Conservation (phyloP, 2,888 invertebrate species). For the Allophyes oxyacanthae region DNA sequence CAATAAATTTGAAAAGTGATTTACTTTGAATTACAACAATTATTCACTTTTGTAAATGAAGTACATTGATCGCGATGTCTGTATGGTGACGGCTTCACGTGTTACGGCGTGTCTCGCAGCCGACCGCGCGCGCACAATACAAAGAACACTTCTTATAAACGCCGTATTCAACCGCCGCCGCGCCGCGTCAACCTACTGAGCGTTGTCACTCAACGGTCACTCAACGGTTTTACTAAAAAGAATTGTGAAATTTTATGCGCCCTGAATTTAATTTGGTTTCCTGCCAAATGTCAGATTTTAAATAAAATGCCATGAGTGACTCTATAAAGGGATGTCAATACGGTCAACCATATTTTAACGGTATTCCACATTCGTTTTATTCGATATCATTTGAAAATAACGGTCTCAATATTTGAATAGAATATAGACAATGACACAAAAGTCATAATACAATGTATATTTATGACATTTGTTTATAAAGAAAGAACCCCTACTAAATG, state of each 20-base stretch:
- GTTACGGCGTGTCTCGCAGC: slow-evolving; percentile 33
- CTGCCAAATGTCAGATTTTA: slow-evolving; percentile 72
- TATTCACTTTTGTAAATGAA: slow-evolving; percentile 51
- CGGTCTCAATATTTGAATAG: slow-evolving; percentile 34
- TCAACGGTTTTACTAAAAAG: slow-evolving; percentile 74
- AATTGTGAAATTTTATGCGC: slow-evolving; percentile 65
- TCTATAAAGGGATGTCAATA: slow-evolving; percentile 34
- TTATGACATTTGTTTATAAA: slow-evolving; percentile 31
- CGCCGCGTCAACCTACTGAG: slow-evolving; percentile 71
- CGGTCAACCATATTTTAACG: slow-evolving; percentile 30
- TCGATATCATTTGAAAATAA: slow-evolving; percentile 26
- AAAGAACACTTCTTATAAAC: slow-evolving; percentile 74
- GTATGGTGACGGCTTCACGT: slow-evolving; percentile 23
- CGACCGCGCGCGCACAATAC: slow-evolving; percentile 64
- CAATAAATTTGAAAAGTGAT: slow-evolving; percentile 9
- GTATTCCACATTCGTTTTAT: slow-evolving; percentile 29
- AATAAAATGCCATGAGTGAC: slow-evolving; percentile 47
- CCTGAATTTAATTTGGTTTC: slow-evolving; percentile 73
- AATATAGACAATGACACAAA: slow-evolving; percentile 41
- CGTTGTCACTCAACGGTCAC: slow-evolving; percentile 85
- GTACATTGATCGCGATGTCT: slow-evolving; percentile 53
- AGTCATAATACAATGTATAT: slow-evolving; percentile 25
- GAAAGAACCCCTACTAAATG: slow-evolving; percentile 51
- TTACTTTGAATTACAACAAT: slow-evolving; percentile 27
- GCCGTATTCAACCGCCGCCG: slow-evolving; percentile 67